Conservation (phyloP, 2,888 invertebrate genomes). For the Ectropis crepuscularia region DNA sequence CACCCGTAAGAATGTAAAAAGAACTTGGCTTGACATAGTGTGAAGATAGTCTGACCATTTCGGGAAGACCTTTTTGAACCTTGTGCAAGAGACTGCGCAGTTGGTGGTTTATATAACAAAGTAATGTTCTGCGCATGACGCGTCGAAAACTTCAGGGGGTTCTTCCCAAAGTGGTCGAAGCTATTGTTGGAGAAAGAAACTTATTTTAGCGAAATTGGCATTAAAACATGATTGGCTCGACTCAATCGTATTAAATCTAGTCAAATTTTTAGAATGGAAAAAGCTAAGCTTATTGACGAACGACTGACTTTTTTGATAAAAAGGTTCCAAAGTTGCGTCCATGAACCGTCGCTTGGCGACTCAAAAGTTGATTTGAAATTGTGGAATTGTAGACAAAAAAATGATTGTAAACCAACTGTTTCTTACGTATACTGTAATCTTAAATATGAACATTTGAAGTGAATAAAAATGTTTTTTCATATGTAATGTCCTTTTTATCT, state of each 20-base stretch:
- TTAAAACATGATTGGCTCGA: constrained; percentile 70
- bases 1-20: constrained; percentile 67
- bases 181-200: constrained; percentile 51
- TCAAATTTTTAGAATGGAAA: constrained; percentile 77
- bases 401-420: constrained; percentile 55
- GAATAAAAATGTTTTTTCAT: constrained; percentile 53
- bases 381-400: constrained; percentile 78
- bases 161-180: background rate
- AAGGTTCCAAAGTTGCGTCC: constrained; percentile 69
- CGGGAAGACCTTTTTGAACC: no score
- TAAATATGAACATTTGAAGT: constrained; percentile 61
- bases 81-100: no score
- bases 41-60: no score
- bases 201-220: constrained; percentile 57
- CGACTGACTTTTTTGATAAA: constrained; percentile 75
- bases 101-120: no score
- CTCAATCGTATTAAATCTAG: constrained; percentile 78
- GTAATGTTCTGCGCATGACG: background rate
- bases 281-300: constrained; percentile 71
- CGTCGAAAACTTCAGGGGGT: background rate
- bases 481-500: constrained; percentile 76
- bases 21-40: constrained; percentile 6
- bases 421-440: constrained; percentile 64
- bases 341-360: constrained; percentile 78
- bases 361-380: constrained; percentile 72